These are phyloP conservation scores for Crenuchus spilurus DNA, from an alignment of 2,797 vertebrate genomes.

Conservation along the genomic window DNA sequence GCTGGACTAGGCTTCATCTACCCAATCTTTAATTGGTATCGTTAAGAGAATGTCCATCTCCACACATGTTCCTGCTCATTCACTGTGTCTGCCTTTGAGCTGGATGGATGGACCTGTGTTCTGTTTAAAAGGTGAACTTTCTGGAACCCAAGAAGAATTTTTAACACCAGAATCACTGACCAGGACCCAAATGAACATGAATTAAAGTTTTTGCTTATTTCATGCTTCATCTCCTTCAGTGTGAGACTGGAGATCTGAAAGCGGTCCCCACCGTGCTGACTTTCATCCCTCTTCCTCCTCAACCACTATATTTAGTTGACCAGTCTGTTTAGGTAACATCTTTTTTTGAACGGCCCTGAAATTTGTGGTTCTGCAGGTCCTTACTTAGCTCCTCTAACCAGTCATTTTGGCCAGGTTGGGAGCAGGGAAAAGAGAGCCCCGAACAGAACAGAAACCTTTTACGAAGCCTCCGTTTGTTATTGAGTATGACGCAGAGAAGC, in stretches of 20 bases:
- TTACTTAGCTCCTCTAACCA: constrained; percentile 53
- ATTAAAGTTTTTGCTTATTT: constrained; percentile 8
- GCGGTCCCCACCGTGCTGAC: neutral
- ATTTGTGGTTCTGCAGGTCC: constrained; percentile 58
- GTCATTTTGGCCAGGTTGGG: constrained; percentile 70
- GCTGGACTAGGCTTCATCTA: no score
- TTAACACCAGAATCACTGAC: no score
- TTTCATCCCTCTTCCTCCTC: neutral
- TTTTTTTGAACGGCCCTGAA: constrained; percentile 54
- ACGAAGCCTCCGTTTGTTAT: constrained; percentile 60
- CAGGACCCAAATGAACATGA: neutral
- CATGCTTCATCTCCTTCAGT: neutral
- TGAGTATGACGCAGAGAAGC: constrained; percentile 59
- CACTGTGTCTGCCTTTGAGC: no score
- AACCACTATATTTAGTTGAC: constrained; percentile 20
- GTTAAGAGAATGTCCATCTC: no score
- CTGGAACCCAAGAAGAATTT: no score
- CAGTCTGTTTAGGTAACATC: constrained; percentile 36
- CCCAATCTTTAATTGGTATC: no score
- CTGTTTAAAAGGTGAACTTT: no score
- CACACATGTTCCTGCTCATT: no score
- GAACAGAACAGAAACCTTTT: constrained; percentile 51
- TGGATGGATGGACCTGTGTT: no score
- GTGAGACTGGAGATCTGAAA: neutral
- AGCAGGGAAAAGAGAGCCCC: constrained; percentile 48